Conservation (phyloP, 2,797 vertebrate genomes). For the Sternotherus odoratus region DNA sequence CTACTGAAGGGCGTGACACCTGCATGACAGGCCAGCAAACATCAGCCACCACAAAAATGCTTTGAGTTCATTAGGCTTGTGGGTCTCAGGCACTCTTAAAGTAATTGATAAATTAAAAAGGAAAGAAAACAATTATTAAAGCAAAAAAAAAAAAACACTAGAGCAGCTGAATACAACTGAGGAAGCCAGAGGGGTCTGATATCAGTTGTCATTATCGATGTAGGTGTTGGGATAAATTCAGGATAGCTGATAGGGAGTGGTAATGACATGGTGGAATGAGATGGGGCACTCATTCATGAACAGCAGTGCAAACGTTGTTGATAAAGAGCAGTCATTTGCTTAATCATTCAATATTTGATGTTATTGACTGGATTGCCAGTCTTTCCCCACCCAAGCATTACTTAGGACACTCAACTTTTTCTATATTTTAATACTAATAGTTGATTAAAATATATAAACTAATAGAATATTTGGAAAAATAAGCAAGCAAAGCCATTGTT, state of each 20-base stretch:
- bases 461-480: neutral
- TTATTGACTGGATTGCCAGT: neutral
- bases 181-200: neutral
- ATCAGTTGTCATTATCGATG: accelerated
- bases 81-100: slow-evolving; percentile 2
- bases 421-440: neutral
- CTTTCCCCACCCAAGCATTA: neutral
- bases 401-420: neutral
- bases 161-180: neutral
- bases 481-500: neutral
- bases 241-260: neutral
- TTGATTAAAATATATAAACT: neutral
- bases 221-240: neutral
- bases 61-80: neutral
- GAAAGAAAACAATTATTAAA: slow-evolving; percentile 24
- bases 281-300: neutral
- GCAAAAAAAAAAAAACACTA: neutral
- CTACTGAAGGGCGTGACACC: neutral
- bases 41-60: neutral
- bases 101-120: neutral
- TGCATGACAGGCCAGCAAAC: neutral
- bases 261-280: neutral
- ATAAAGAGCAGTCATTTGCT: slow-evolving; percentile 31
- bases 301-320: neutral
- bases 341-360: neutral